These are phyloP conservation scores for Drosophila willistoni DNA, from an alignment of 1,140 invertebrate species.

Conservation along the genomic window DNA sequence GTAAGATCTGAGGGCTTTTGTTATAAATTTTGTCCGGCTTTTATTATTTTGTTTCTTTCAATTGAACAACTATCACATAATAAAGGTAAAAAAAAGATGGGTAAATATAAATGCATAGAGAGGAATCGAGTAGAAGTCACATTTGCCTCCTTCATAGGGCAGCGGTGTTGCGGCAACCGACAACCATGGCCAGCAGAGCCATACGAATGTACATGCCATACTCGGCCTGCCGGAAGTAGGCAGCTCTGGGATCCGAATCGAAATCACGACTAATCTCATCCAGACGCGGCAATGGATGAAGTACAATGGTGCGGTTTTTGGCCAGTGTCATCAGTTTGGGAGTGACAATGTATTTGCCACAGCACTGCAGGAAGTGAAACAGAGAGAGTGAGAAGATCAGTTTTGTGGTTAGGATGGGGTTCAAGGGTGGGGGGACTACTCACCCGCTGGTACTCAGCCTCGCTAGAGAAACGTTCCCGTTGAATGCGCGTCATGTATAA, in stretches of 20 bases:
- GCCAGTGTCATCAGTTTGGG: slow-evolving; percentile 97
- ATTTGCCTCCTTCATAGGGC: neutral
- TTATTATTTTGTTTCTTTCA: neutral
- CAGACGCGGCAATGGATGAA: slow-evolving; percentile 98
- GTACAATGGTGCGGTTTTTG: slow-evolving; percentile 96
- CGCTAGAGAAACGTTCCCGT: slow-evolving; percentile 93
- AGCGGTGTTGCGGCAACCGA: slow-evolving; percentile 85
- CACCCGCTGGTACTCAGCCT: slow-evolving; percentile 92
- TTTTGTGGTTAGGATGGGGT: too few species aligned
- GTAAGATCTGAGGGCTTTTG: neutral
- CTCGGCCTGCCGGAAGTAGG: slow-evolving; percentile 99
- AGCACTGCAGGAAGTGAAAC: slow-evolving; percentile 84
- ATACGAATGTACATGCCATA: slow-evolving; percentile 99
- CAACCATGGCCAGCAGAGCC: slow-evolving; percentile 96
- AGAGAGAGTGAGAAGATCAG: too few species aligned
- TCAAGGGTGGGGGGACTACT: neutral
- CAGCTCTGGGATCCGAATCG: slow-evolving; percentile 97
- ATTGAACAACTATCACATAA: slow-evolving; percentile 1
- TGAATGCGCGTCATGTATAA: slow-evolving; percentile 99
- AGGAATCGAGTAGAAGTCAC: neutral
- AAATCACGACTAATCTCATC: slow-evolving; percentile 97
- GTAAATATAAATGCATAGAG: neutral
- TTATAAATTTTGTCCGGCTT: neutral
- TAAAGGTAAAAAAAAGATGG: neutral
- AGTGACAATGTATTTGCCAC: slow-evolving; percentile 94